Conservation (phyloP, 2,888 invertebrate genomes). For the Helleia helle region DNA sequence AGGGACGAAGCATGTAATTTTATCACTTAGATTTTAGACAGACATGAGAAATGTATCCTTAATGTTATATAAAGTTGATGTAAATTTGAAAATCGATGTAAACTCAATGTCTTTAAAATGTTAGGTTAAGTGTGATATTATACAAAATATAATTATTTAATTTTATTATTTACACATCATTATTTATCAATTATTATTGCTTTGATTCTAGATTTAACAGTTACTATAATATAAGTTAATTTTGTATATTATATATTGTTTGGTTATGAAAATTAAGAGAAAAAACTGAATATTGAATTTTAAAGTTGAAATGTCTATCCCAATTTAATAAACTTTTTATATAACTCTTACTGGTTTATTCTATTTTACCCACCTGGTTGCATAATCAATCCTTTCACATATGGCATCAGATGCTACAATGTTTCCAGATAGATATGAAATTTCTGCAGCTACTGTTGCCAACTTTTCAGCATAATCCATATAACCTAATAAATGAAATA, state of each 20-base stretch:
- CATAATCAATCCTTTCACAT: constrained; percentile 67
- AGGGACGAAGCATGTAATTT: background rate
- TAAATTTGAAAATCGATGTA: constrained; percentile 14
- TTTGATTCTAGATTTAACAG: constrained; percentile 18
- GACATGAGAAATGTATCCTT: constrained; percentile 4
- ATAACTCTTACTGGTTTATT: constrained; percentile 10
- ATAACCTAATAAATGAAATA: no score
- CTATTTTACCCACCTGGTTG: constrained; percentile 42
- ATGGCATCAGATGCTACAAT: constrained; percentile 67
- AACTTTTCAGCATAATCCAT: constrained; percentile 73
- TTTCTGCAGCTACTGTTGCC: constrained; percentile 67
- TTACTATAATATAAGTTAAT: constrained; percentile 11
- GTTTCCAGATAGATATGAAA: constrained; percentile 69
- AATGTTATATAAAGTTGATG: constrained; percentile 10
- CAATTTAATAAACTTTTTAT: constrained; percentile 24
- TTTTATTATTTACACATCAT: constrained; percentile 7
- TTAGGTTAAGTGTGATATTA: constrained; percentile 24
- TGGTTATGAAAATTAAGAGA: constrained; percentile 8
- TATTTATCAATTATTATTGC: constrained; percentile 10
- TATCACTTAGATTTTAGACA: background rate
- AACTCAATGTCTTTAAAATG: constrained; percentile 29
- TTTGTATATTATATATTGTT: constrained; percentile 7
- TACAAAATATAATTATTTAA: constrained; percentile 1
- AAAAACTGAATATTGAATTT: constrained; percentile 11
- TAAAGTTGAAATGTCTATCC: constrained; percentile 18